Base-by-base conservation (phyloP, 30 jellyfish, hydroid and myxozoan species). In the Turritopsis rubra region DNA sequence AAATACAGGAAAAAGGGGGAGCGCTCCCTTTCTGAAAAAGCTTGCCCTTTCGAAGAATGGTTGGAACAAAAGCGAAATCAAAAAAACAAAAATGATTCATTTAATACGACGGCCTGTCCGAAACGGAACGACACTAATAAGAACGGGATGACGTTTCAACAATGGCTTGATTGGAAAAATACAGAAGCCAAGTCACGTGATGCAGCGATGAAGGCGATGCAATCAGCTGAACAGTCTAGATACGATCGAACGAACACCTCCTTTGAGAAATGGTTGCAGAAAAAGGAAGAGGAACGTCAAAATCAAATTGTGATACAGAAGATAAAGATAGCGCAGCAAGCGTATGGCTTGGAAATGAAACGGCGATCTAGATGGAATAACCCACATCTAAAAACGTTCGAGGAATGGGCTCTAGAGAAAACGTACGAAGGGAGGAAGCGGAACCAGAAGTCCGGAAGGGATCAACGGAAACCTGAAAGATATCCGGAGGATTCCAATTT, bases 351-450 rank as follows among this genome's bases (percentile, higher is more conserved):
- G 52, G 65, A 29, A 21, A 22, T 20, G 26, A 26, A 29, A 17
- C 7, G 24, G 21, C 82, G 54, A 24, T 29, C 28, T n/a, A 18
- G 41, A 74, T 23, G 24, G 54, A 24, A 74, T 21, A 52, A 74
- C 41, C 82, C 82, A 30, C 82, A 30, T 21, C 17, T 23, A 52
- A 74, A 74, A 29, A 74, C 82, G 20, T 74, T 23, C 82, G 82
- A 74, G 65, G 82, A 74, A 74, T 74, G 82, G 82, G 26, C 41
- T 0, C n/a, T 74, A 30, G 82, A 74, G 72, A 74, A 74, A 74
- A 74, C 28, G 65, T 74, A 74, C 0, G 82, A 74, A 21, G 52
- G 13, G 9, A 74, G 24, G 41, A n/a, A 13, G 26, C 54, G 41
- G 13, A 26, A 74, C 18, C 13, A 16, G 0, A 23, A 74, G 27